These are phyloP conservation scores for Epinotia demarniana DNA, from an alignment of 2,888 invertebrate species.

Conservation along the genomic window DNA sequence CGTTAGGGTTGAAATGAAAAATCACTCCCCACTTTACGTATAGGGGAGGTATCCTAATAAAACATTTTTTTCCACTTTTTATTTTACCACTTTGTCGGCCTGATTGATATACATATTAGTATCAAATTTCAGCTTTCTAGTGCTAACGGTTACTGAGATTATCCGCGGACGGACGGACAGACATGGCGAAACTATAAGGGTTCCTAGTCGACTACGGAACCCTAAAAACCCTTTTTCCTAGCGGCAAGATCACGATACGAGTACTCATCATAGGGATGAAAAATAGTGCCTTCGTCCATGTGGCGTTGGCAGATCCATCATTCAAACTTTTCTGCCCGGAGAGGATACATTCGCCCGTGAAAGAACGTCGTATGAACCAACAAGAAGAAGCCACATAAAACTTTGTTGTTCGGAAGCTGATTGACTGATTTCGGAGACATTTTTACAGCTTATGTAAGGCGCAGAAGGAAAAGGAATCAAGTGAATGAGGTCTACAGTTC, in stretches of 20 bases:
- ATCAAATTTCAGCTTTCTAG: no score
- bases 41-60: no score
- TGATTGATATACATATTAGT: no score
- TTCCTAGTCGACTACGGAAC: no score
- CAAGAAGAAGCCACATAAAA: background rate
- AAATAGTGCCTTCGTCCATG: constrained; percentile 11
- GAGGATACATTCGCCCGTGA: background rate
- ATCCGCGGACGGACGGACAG: no score
- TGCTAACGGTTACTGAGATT: no score
- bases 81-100: no score
- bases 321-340: constrained; percentile 7
- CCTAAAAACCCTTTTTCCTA: background rate
- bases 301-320: constrained; percentile 5
- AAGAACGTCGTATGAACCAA: background rate
- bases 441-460: background rate
- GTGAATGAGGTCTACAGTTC: background rate
- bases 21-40: no score
- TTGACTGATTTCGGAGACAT: background rate
- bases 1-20: no score
- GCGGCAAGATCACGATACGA: background rate
- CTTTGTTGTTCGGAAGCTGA: background rate
- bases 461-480: background rate
- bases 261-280: background rate
- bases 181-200: no score
- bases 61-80: no score